Conservation (phyloP, 2,888 invertebrate species). For the Hirtodrosophila cameraria region DNA sequence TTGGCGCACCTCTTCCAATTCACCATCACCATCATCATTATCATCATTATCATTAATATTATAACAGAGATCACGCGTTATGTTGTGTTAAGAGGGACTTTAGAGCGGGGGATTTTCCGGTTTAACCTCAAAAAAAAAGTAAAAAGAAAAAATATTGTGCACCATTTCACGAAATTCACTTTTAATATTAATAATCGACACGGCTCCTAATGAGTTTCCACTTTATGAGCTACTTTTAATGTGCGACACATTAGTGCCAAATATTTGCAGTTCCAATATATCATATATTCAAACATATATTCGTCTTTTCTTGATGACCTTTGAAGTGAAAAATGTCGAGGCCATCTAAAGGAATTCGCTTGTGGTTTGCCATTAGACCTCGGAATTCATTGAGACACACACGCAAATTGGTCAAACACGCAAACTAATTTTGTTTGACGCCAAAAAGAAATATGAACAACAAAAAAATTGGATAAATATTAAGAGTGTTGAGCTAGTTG, state of each 20-base stretch:
- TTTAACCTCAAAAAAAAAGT: slow-evolving; percentile 11
- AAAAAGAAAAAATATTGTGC: slow-evolving; percentile 37
- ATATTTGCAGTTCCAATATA: slow-evolving; percentile 34
- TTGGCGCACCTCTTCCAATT: slow-evolving; percentile 68
- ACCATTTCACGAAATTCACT: slow-evolving; percentile 69
- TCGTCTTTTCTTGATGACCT: slow-evolving; percentile 47
- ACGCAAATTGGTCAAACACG: slow-evolving; percentile 73
- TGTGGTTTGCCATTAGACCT: slow-evolving; percentile 38
- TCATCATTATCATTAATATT: slow-evolving; percentile 55
- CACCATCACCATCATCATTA: slow-evolving; percentile 49
- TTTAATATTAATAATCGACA: slow-evolving; percentile 75
- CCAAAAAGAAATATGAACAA: slow-evolving; percentile 13
- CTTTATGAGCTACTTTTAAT: slow-evolving; percentile 50
- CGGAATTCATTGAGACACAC: slow-evolving; percentile 62
- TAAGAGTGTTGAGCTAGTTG: background rate
- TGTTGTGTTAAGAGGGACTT: slow-evolving; percentile 5
- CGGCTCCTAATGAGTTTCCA: slow-evolving; percentile 44
- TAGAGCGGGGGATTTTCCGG: slow-evolving; percentile 25
- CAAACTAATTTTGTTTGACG: slow-evolving; percentile 41
- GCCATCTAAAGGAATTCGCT: slow-evolving; percentile 59
- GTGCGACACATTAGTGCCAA: slow-evolving; percentile 51
- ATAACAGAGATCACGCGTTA: slow-evolving; percentile 57
- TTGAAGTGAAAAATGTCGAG: slow-evolving; percentile 61
- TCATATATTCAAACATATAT: slow-evolving; percentile 2
- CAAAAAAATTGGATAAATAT: slow-evolving; percentile 25